Evolutionary conservation across 2,888 invertebrate species (phyloP).

Genomic region (Diloba caeruleocephala): DNA sequence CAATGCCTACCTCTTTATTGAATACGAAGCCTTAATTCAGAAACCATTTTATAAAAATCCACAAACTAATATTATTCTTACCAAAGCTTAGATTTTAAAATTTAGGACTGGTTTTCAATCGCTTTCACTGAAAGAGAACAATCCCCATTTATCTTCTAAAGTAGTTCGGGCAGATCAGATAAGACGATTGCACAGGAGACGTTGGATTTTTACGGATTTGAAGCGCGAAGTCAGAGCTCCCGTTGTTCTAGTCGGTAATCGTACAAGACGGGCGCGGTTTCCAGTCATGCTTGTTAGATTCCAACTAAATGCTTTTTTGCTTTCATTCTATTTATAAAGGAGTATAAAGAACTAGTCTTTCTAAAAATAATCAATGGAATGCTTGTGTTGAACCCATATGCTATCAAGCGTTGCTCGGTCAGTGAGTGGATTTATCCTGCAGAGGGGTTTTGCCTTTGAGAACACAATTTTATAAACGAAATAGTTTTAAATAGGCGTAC

Average conservation of each 20-base stretch:
- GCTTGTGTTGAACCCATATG: constrained; percentile 12
- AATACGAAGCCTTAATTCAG: too few relatives aligned
- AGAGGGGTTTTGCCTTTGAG: constrained; percentile 17
- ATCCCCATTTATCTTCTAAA: constrained; percentile 78
- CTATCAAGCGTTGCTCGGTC: constrained; percentile 30
- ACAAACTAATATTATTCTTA: constrained; percentile 28
- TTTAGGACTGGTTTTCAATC: constrained; percentile 69
- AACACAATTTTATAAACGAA: constrained; percentile 34
- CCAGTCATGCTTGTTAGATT: constrained; percentile 26
- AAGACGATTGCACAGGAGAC: constrained; percentile 70
- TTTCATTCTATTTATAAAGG: constrained; percentile 12
- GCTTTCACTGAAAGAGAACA: constrained; percentile 71
- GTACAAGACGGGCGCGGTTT: constrained; percentile 38
- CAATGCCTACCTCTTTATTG: too few relatives aligned
- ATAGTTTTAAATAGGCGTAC: constrained; percentile 39
- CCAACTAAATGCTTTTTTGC: constrained; percentile 16
- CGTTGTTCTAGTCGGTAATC: constrained; percentile 52
- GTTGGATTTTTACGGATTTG: constrained; percentile 73
- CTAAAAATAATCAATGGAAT: constrained; percentile 3
- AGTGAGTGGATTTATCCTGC: constrained; percentile 24
- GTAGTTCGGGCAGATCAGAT: constrained; percentile 75
- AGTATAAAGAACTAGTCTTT: constrained; percentile 5
- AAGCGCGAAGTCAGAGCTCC: constrained; percentile 58
- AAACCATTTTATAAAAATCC: constrained; percentile 11
- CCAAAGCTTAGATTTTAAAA: constrained; percentile 54